phyloP scores from a whole-genome alignment of 2,113 vertebrate genomes.

The Mormyrus iriodes region DNA sequence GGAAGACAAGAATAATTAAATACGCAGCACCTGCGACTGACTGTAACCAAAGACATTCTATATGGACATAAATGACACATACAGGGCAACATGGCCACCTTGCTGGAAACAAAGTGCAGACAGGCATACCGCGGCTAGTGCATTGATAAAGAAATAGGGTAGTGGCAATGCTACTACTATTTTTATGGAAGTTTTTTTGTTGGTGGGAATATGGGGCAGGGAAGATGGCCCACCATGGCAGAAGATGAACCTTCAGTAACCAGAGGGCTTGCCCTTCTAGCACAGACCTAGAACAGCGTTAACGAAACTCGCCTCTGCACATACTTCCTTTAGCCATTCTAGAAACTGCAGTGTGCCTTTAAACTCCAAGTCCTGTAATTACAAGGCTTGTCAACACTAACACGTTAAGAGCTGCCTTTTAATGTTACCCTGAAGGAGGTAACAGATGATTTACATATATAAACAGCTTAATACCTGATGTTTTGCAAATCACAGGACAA shows the following conservation, averaged over 20 bases:
- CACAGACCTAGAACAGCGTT: neutral
- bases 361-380: neutral
- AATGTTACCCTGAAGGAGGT: neutral
- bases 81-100: neutral
- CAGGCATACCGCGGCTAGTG: neutral
- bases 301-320: neutral
- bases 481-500: neutral
- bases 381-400: neutral
- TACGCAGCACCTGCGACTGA: neutral
- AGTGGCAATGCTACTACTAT: neutral
- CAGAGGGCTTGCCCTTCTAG: neutral
- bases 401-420: neutral
- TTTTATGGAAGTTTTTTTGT: neutral
- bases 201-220: neutral
- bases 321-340: neutral
- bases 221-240: neutral
- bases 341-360: neutral
- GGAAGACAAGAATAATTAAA: neutral
- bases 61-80: neutral
- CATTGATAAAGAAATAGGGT: neutral
- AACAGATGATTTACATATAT: neutral
- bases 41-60: neutral
- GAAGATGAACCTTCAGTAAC: neutral
- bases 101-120: neutral
- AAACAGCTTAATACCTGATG: neutral